Evolutionary conservation across 2,113 vertebrate genomes (phyloP), one percentile per base, ranked within the genome.

Genomic region (Myxocyprinus asiaticus): DNA sequence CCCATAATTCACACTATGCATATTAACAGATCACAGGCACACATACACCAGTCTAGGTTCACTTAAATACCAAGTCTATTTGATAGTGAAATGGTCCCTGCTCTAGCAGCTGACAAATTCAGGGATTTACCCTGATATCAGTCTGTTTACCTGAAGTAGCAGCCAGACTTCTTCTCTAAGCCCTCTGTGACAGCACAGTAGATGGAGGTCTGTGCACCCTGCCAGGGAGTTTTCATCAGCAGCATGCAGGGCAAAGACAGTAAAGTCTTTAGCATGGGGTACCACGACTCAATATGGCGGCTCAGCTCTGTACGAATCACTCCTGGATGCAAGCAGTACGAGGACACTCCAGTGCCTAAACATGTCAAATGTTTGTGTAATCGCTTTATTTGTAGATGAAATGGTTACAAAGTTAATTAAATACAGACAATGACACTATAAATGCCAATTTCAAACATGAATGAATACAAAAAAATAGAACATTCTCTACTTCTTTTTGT

Each of bases 171-270:
- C 0, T 10, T 65, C 85, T 93, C 91, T 55, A 94, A 85, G 0
- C 88, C 91, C 0, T 91, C 90, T 0, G 79, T 85, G 55, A 94
- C 78, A 0, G 90, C 86, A 0, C 92, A 94, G 89, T 89, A 87
- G 70, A 94, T 43, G 0, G 81, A 88, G 56, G 92, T 94, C 87
- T 94, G 92, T 12, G 88, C 83, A 1, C 93, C 92, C 85, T 94
- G 82, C 5, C 11, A 0, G 0, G 92, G 90, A 0, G 90, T 94
- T 87, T 94, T 94, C 91, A 93, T 89, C 9, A 93, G 70, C 61
- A 93, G 62, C 55, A 90, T 42, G 0, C 82, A 82, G 0, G 91
- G 90, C 4, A 88, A 64, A 42, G 75, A 81, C 67, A 93, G 84
- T 73, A 93, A 45, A 0, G 48, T n/a, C 75, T 88, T 86, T 69